phyloP scores from a whole-genome alignment of 2,113 vertebrate species.

The Onychorhynchus coronatus region DNA sequence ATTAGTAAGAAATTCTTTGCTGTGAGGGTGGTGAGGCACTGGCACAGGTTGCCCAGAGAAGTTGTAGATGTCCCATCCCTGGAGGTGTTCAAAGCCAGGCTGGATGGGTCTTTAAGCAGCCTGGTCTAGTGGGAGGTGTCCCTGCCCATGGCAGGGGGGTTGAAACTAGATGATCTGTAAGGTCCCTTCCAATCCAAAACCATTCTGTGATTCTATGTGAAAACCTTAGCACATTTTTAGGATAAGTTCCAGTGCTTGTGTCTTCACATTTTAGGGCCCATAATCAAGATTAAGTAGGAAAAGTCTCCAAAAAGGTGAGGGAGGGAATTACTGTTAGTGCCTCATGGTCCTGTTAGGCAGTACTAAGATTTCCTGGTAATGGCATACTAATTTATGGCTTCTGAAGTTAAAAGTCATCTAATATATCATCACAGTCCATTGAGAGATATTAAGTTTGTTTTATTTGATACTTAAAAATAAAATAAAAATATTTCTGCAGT shows the following conservation, averaged over 20 bases:
- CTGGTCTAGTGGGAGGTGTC: neutral
- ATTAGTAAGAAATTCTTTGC: neutral
- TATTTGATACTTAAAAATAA: neutral
- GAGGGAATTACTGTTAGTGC: neutral
- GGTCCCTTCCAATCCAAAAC: neutral
- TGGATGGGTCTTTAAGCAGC: neutral
- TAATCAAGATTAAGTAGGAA: neutral
- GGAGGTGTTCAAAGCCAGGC: neutral
- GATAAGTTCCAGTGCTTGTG: neutral
- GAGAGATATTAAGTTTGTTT: neutral
- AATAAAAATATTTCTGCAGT: neutral
- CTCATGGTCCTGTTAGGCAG: neutral
- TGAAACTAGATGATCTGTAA: rapidly evolving
- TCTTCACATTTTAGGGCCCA: neutral
- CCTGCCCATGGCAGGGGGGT: neutral
- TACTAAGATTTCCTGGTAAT: neutral
- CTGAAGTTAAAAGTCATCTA: neutral
- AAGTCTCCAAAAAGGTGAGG: neutral
- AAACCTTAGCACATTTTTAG: neutral
- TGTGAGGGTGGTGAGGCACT: neutral
- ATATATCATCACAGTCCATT: neutral
- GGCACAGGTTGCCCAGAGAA: neutral
- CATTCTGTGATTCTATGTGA: neutral
- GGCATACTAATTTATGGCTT: neutral
- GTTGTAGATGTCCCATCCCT: neutral